phyloP scores from a whole-genome alignment of 2,113 vertebrate species.

The Callionymus lyra region DNA sequence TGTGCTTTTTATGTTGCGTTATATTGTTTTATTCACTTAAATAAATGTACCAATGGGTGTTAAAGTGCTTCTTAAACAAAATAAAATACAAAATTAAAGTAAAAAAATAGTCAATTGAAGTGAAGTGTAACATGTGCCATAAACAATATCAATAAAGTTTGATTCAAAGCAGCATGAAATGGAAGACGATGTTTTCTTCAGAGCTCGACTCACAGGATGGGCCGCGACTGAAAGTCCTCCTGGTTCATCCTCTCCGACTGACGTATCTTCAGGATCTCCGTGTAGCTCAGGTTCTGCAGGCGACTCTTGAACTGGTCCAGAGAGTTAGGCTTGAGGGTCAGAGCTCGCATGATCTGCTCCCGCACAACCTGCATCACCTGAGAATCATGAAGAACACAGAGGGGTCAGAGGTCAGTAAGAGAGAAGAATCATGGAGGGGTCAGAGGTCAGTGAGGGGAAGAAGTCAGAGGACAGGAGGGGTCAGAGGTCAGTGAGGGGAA shows the following conservation, averaged over 20 bases:
- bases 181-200: background rate
- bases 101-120: no score
- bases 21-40: no score
- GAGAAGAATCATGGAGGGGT: no score
- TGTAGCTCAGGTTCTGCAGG: constrained; percentile 97
- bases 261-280: constrained; percentile 98
- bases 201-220: constrained; percentile 82
- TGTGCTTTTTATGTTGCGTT: no score
- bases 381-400: constrained; percentile 5
- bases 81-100: no score
- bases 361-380: constrained; percentile 99
- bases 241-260: constrained; percentile 99
- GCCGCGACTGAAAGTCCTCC: constrained; percentile 97
- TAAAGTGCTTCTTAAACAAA: no score
- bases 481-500: no score
- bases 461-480: constrained; percentile 18
- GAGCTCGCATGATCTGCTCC: constrained; percentile 97
- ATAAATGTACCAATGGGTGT: no score
- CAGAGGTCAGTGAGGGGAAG: constrained; percentile 14
- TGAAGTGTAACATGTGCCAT: no score
- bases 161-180: no score
- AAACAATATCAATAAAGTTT: no score
- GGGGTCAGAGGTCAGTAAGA: constrained; percentile 1
- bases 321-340: constrained; percentile 97
- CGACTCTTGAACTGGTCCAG: constrained; percentile 99